These are phyloP conservation scores for Climacteris rufus DNA, from an alignment of 2,113 vertebrate genomes.

Conservation along the genomic window DNA sequence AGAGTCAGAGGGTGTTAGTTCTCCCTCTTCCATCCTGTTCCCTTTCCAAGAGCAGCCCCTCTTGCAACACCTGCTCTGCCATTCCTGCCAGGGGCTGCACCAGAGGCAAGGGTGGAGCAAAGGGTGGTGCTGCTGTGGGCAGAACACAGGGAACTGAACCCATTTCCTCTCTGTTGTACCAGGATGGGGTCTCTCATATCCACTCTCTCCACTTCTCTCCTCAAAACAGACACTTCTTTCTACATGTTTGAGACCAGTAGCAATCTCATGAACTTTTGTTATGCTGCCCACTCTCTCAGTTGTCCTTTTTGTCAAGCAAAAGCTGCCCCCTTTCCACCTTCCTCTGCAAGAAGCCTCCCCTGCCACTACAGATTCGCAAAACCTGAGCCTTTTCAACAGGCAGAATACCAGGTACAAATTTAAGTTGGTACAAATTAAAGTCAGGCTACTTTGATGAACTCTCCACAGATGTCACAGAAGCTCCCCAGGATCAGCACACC, in stretches of 20 bases:
- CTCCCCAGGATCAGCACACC: background rate
- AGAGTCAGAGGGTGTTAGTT: background rate
- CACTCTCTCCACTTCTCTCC: background rate
- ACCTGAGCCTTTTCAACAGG: background rate
- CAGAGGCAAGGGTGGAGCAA: background rate
- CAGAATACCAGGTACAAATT: background rate
- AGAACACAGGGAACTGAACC: background rate
- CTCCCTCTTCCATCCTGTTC: background rate
- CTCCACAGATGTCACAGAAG: background rate
- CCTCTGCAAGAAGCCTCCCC: background rate
- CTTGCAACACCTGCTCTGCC: background rate
- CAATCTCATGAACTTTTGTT: background rate
- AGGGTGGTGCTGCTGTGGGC: background rate
- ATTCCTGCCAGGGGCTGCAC: background rate
- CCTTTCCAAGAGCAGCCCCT: background rate
- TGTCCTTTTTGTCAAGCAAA: background rate
- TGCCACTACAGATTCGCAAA: background rate
- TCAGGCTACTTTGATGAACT: background rate
- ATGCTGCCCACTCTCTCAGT: background rate
- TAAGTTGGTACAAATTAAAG: background rate
- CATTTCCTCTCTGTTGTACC: background rate
- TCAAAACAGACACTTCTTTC: background rate
- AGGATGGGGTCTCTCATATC: background rate
- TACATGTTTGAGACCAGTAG: background rate
- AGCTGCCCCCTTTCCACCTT: background rate